Evolutionary conservation across 2,888 invertebrate genomes (phyloP), one percentile per base, ranked within the genome.

Genomic region (Eristalis arbustorum): DNA sequence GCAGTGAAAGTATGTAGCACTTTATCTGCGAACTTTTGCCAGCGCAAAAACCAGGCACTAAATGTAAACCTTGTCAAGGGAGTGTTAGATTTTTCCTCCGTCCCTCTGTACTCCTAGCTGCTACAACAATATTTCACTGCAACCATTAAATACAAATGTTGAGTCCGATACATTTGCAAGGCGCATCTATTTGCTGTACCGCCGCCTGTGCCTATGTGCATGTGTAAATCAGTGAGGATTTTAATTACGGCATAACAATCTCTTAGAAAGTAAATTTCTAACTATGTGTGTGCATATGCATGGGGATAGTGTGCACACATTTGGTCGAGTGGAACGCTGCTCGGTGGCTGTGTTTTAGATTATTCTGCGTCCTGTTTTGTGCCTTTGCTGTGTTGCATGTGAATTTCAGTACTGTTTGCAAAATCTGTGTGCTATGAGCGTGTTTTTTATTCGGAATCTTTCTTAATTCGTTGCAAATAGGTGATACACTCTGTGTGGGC

Each of bases 221-320:
- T 49, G 2, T 49, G 83, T 87, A 87, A 87, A 87, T 87, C 87
- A 71, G 75, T 79, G 74, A 75, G 75, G 83, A 79, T 87, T 87
- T 87, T 87, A 87, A 87, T 87, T 87, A 87, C 87, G 83, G 83
- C 57, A 71, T 78, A 87, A 83, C 78, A 87, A 87, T 87, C 78
- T 74, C 49, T 79, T 56, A 78, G 83, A 72, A 75, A 83, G 83
- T 83, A 49, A n/a, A 49, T 49, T 49, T 49, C 49, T 49, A 18
- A 8, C 49, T 18, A 5, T 18, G 18, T n/a, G 42, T 42, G n/a
- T 42, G 42, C n/a, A 42, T 42, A n/a, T 42, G n/a, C 49, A 18
- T 18, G 49, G 0, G 49, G 42, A 42, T 18, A 18, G 49, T 49
- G 18, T 18, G 18, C 37, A 37, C 37, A 49, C n/a, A 18, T 49